These are phyloP conservation scores for Stenodema calcarata DNA, from an alignment of 2,888 invertebrate species.

Conservation along the genomic window DNA sequence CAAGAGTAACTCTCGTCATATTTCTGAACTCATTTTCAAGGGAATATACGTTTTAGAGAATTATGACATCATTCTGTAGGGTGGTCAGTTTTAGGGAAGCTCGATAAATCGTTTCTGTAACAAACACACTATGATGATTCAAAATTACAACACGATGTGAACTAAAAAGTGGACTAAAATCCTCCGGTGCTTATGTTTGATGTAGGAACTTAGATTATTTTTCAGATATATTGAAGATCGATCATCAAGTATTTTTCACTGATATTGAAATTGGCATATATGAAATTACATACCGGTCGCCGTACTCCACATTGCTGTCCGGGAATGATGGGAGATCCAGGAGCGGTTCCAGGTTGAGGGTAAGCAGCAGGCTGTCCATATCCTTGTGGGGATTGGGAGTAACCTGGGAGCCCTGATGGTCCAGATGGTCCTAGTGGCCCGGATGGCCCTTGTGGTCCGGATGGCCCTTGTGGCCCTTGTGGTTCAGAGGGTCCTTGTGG, in stretches of 20 bases:
- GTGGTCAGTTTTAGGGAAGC: too few species aligned
- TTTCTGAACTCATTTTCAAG: neutral
- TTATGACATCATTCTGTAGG: too few species aligned
- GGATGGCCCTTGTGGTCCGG: slow-evolving; percentile 10
- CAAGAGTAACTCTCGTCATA: neutral
- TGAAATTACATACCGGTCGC: slow-evolving; percentile 60
- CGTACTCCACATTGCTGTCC: slow-evolving; percentile 61
- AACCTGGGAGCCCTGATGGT: neutral
- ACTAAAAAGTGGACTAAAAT: too few species aligned
- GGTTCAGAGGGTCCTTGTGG: slow-evolving; percentile 50
- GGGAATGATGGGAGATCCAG: slow-evolving; percentile 53
- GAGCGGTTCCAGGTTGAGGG: neutral
- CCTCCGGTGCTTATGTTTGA: too few species aligned
- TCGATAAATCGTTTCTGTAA: too few species aligned
- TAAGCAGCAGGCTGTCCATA: neutral
- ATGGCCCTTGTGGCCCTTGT: slow-evolving; percentile 51
- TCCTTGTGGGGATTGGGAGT: neutral
- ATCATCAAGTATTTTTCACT: too few species aligned
- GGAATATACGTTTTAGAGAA: too few species aligned
- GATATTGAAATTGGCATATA: too few species aligned
- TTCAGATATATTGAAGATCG: too few species aligned
- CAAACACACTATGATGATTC: too few species aligned
- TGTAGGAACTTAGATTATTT: too few species aligned
- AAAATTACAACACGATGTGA: too few species aligned
- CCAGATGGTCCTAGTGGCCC: slow-evolving; percentile 32